Conservation (phyloP, 2,888 invertebrate species). For the Gerosis bhagava region DNA sequence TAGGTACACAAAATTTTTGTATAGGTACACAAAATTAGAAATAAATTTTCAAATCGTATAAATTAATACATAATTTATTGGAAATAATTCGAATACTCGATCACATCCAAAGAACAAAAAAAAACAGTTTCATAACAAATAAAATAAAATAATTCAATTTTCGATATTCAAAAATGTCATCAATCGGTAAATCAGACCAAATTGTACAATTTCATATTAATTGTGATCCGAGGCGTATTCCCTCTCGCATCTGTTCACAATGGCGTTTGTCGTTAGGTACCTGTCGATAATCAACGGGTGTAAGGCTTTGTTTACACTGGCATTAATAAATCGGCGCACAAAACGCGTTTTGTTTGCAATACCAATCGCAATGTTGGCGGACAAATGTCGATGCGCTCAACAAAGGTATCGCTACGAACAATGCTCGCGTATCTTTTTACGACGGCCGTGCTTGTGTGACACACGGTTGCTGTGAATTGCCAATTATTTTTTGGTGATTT, state of each 20-base stretch:
- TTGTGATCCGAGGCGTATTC: background rate
- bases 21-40: no score
- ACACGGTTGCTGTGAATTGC: conserved; percentile 37
- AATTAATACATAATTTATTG: no score
- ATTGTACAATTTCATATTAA: conserved; percentile 14
- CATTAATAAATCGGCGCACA: conserved; percentile 67
- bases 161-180: no score
- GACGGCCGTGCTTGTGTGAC: conserved; percentile 39
- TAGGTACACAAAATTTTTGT: no score
- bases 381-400: conserved; percentile 64
- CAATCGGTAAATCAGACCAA: background rate
- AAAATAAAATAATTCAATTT: no score
- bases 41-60: no score
- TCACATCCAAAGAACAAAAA: no score
- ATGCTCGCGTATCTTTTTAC: conserved; percentile 62
- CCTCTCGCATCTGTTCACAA: conserved; percentile 9
- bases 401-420: conserved; percentile 61
- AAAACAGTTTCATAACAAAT: no score
- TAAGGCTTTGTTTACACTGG: conserved; percentile 44
- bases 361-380: conserved; percentile 71
- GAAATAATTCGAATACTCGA: no score
- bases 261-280: conserved; percentile 37
- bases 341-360: conserved; percentile 70
- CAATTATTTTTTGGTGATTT: conserved; percentile 3
- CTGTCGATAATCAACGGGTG: conserved; percentile 51